Evolutionary conservation across 2,797 vertebrate species (phyloP).

Genomic region (Pipistrellus kuhlii): DNA sequence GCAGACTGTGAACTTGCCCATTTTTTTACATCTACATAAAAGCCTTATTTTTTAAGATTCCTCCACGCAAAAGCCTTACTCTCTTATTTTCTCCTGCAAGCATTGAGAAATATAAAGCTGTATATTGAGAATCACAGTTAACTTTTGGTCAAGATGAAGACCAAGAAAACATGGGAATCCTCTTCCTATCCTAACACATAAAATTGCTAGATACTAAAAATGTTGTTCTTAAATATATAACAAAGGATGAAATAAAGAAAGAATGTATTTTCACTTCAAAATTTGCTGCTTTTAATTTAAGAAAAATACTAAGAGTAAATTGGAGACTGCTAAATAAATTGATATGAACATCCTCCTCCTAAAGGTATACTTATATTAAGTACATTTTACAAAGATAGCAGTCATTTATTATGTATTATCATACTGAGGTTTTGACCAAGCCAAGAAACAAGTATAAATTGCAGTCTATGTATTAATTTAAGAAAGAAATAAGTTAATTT

Average conservation of each 20-base stretch:
- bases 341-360: background rate
- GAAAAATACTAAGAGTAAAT: background rate
- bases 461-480: background rate
- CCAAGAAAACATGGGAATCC: background rate
- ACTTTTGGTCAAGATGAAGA: background rate
- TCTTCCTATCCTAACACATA: background rate
- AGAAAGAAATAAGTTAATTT: background rate
- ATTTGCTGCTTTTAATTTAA: background rate
- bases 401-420: background rate
- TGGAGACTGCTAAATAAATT: background rate
- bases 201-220: background rate
- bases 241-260: background rate
- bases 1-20: background rate
- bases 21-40: background rate
- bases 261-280: background rate
- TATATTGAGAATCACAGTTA: slow-evolving; percentile 33
- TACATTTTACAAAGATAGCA: background rate
- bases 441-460: background rate
- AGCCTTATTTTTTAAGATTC: background rate
- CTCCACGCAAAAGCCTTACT: background rate
- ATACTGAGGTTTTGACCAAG: background rate
- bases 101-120: background rate
- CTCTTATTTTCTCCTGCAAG: background rate
- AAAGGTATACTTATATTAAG: background rate
- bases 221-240: background rate